phyloP scores from a whole-genome alignment of 2,113 vertebrate genomes.

The Nesoenas mayeri region DNA sequence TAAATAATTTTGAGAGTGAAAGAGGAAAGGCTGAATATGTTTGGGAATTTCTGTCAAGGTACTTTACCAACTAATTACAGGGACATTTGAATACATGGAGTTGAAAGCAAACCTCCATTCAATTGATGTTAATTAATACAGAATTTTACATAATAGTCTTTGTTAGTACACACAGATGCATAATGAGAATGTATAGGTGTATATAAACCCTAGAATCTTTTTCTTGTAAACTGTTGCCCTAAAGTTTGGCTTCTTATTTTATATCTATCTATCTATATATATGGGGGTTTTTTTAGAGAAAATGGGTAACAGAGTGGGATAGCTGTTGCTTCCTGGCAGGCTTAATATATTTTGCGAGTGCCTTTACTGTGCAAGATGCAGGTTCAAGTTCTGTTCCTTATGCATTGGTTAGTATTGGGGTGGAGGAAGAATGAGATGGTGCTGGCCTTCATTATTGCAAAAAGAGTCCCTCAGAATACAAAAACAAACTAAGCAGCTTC shows the following conservation, averaged over 20 bases:
- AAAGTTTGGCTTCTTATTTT: neutral
- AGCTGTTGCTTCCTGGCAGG: constrained; percentile 17
- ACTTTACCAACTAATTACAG: neutral
- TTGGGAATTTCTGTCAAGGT: neutral
- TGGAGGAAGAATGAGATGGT: neutral
- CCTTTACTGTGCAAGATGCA: neutral
- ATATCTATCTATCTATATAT: too few species aligned
- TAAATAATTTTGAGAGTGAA: neutral
- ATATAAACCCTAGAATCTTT: neutral
- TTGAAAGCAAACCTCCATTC: neutral
- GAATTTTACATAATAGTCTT: neutral
- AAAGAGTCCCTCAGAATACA: neutral
- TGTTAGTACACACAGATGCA: neutral
- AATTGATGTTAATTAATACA: neutral
- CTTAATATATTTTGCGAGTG: neutral
- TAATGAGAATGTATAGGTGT: constrained; percentile 10
- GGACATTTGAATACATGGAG: neutral
- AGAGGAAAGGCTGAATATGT: neutral
- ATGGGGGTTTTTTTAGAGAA: neutral
- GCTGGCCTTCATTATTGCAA: neutral
- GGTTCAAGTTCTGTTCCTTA: neutral
- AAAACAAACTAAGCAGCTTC: neutral
- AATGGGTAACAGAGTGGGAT: neutral
- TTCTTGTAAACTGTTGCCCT: neutral
- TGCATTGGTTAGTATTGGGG: neutral